Conservation (phyloP, 2,888 invertebrate genomes). For the Caenorhabditis macrosperma region DNA sequence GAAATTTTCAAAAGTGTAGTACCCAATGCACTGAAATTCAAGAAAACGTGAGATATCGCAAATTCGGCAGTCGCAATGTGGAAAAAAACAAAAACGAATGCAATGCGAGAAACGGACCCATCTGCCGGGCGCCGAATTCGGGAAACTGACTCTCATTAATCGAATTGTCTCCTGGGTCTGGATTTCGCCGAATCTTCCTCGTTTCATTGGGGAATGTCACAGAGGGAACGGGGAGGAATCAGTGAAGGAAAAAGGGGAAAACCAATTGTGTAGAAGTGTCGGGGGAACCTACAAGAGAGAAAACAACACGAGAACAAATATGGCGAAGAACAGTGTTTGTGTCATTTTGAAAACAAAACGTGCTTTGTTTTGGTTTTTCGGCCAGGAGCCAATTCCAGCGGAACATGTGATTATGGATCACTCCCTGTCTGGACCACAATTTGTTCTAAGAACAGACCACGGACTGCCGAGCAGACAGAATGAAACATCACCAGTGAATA, state of each 20-base stretch:
- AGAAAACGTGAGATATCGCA: background rate
- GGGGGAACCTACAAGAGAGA: background rate
- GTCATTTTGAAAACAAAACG: constrained; percentile 3
- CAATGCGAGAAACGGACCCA: constrained; percentile 3
- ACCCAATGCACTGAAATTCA: background rate
- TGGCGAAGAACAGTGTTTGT: constrained; percentile 3
- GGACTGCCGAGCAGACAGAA: background rate
- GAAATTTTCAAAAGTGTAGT: too few species aligned
- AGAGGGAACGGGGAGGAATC: too few species aligned
- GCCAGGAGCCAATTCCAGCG: background rate
- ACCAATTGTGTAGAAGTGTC: background rate
- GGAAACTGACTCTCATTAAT: constrained; percentile 25
- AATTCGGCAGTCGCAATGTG: background rate
- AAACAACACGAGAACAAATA: background rate
- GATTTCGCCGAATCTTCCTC: too few species aligned
- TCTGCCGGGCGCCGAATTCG: background rate
- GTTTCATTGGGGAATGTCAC: too few species aligned
- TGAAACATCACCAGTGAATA: too few species aligned
- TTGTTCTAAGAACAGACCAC: background rate
- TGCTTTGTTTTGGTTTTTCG: background rate
- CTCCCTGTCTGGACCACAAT: background rate
- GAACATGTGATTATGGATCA: background rate
- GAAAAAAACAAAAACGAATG: background rate
- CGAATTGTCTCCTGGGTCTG: too few species aligned
- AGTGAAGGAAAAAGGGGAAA: background rate